Percentiles rank a stretch among this genome's conserved stretches.
These are phyloP conservation scores for Odontocerum albicorne DNA, from an alignment of 2,888 invertebrate species.

Conservation along the genomic window DNA sequence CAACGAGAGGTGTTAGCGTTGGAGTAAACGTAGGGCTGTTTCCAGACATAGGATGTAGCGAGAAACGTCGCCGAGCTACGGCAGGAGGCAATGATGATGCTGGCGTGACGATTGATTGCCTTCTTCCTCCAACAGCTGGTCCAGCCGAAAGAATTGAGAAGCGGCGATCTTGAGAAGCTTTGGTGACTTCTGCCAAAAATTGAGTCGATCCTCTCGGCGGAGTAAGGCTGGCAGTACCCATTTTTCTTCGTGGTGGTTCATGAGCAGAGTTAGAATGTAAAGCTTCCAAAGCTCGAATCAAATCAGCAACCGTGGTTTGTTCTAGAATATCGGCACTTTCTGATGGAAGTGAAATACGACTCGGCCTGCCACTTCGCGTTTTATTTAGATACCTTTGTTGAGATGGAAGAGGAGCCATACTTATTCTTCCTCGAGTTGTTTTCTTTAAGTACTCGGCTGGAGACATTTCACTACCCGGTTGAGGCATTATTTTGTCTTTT, in stretches of 20 bases:
- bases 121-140: conserved; percentile 41
- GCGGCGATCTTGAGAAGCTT: conserved; percentile 40
- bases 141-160: conserved; percentile 49
- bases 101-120: conserved; percentile 43
- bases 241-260: conserved; percentile 50
- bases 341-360: conserved; percentile 42
- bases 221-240: conserved; percentile 55
- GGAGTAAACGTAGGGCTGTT: conserved; percentile 49
- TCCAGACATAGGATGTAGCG: conserved; percentile 46
- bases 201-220: conserved; percentile 53
- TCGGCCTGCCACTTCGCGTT: conserved; percentile 40
- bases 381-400: conserved; percentile 38
- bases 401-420: conserved; percentile 40
- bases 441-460: conserved; percentile 37
- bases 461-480: conserved; percentile 20
- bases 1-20: conserved; percentile 52
- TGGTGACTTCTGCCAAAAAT: conserved; percentile 43
- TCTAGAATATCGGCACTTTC: conserved; percentile 69
- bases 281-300: conserved; percentile 75
- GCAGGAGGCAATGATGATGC: conserved; percentile 41
- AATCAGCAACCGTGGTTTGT: conserved; percentile 80
- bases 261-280: conserved; percentile 55
- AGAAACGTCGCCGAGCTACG: conserved; percentile 33
- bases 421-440: conserved; percentile 50
- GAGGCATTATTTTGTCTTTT: conserved; percentile 12